These are phyloP conservation scores for Sterna hirundo DNA, from an alignment of 2,113 vertebrate species.

Conservation along the genomic window DNA sequence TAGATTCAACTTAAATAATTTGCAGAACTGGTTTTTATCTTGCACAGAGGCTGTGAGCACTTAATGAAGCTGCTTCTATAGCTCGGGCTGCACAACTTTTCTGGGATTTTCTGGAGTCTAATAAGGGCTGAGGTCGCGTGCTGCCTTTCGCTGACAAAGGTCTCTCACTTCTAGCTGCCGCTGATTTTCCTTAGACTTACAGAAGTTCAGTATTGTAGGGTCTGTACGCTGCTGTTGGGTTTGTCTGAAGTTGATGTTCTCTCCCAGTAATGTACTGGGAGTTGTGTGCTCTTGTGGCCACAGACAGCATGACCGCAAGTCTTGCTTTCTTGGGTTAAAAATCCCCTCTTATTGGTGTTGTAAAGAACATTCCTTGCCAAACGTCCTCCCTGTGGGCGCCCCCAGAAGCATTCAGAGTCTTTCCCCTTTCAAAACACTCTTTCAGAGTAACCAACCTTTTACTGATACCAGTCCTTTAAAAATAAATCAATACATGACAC, in stretches of 20 bases:
- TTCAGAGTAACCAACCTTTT: background rate
- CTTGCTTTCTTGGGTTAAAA: background rate
- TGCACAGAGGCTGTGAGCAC: background rate
- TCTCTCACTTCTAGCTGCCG: background rate
- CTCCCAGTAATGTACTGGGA: rapidly evolving
- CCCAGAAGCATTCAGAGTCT: background rate
- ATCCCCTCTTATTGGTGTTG: rapidly evolving
- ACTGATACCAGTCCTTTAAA: background rate
- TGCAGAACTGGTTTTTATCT: background rate
- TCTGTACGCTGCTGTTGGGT: background rate
- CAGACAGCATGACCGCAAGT: background rate
- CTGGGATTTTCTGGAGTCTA: background rate
- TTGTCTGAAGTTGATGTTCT: background rate
- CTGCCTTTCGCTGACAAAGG: background rate
- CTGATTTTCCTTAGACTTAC: background rate
- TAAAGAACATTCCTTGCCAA: background rate
- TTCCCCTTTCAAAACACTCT: background rate
- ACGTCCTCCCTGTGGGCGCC: background rate
- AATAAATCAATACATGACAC: background rate
- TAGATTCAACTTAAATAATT: background rate
- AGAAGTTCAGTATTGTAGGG: background rate
- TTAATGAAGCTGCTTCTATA: background rate
- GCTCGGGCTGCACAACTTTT: background rate
- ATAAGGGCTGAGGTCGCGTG: background rate
- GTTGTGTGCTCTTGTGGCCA: background rate